Base-by-base conservation (phyloP, 1,140 invertebrate species). In the Papilio aristodemus region DNA sequence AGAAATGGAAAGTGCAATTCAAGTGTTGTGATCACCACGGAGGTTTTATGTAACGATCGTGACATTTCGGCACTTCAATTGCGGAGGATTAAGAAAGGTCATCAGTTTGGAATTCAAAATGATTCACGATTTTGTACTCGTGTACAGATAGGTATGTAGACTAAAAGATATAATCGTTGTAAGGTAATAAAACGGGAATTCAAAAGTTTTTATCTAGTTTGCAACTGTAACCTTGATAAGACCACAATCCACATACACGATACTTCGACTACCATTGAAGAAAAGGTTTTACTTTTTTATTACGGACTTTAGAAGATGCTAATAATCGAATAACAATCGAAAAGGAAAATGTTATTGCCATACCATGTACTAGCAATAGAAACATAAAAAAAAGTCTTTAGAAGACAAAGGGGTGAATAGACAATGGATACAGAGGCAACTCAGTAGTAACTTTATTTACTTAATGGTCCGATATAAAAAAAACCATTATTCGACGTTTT, bases 31-130 rank as follows among this genome's bases (percentile, higher is more conserved):
- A 46, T 46, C 41, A 32, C 27, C 17, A 5, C 17, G 41, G 17
- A 46, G 41, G 41, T 46, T 46, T 46, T 46, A 46, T 46, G 2
- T 46, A 46, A 46, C 41, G 14, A 17, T 46, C 41, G 41, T 46
- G 41, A 46, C 41, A 46, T 46, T 46, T 46, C 0, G 17, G 8
- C 41, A 46, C 43, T 19, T 46, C 7, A 17, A 19, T 19, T 46
- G 43, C 43, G 19, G 43, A 46, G 43, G 43, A 46, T 46, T 46
- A 46, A 46, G 43, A 19, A 46, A 46, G 41, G 41, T 46, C 41
- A 46, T 46, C 17, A 46, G 41, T 43, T 32, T 17, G 7, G 41
- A 43, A 8, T 46, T 7, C 41, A 17, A 46, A 46, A 46, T 46
- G 43, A 46, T 46, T 19, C 43, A 46, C 43, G 43, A 46, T 19